Base-by-base conservation (phyloP, 2,113 vertebrate genomes). In the Pteronura brasiliensis region DNA sequence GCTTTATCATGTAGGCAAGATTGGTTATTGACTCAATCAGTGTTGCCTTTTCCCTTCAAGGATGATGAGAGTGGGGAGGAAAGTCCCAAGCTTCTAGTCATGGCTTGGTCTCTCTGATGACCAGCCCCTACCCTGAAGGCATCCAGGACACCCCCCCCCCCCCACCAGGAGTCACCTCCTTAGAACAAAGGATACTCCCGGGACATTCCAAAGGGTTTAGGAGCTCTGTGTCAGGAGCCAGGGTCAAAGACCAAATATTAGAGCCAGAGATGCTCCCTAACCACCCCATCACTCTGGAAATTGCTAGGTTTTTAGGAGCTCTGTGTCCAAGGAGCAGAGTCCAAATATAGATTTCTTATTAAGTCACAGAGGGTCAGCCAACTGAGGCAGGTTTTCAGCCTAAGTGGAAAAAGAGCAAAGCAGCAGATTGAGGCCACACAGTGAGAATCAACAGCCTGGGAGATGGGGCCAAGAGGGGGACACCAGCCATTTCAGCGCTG, bases 401-500 rank as follows among this genome's bases (percentile, higher is more conserved):
- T 6, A 36, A 42, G 14, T 11, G 7, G 21, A 5, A 1, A n/a
- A 67, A 13, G 27, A 71, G 4, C 0, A 10, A 55, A 59, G 9
- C n/a, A 25, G 76, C 13, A n/a, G 12, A 42, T 21, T 10, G 36
- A 84, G 25, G 10, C 27, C 72, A 67, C 27, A 3, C 4, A 36
- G 61, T 9, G 47, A 85, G 13, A 9, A 4, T 29, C 49, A 14
- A 31, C n/a, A 49, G n/a, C 52, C 77, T 31, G 34, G 85, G 80
- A 90, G 42, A 11, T 3, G 23, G 5, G 44, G 17, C 74, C 34
- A 29, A 25, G 31, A 82, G 1, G 13, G 12, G 6, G 14, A 36
- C 4, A 6, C 3, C 65, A 11, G 23, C 14, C 7, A 27, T 25
- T 23, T 8, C 25, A 7, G 27, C 29, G 1, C 1, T 6, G 1